Conservation (phyloP, 2,113 vertebrate species). For the Micronisus gabar region DNA sequence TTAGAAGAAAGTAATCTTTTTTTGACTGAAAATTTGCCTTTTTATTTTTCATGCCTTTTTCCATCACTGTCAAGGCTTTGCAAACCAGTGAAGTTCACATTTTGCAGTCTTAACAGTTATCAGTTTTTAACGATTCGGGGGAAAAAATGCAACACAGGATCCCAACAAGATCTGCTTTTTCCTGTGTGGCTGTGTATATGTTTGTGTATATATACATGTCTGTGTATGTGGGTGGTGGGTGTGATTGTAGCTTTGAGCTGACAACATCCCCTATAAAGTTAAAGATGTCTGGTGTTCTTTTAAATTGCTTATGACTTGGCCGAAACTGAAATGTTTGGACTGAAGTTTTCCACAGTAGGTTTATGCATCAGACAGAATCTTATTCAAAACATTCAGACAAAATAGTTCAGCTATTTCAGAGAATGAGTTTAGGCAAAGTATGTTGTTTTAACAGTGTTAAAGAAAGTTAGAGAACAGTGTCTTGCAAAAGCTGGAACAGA, state of each 20-base stretch:
- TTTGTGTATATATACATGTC: neutral
- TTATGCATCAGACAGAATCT: neutral
- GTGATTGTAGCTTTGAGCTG: neutral
- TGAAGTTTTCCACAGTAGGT: neutral
- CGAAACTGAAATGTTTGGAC: neutral
- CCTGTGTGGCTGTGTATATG: neutral
- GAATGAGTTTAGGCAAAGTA: conserved; percentile 14
- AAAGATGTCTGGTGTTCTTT: neutral
- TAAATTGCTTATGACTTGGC: neutral
- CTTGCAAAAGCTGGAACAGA: conserved; percentile 17
- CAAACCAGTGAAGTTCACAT: neutral
- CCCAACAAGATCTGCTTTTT: neutral
- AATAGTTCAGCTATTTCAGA: conserved; percentile 26
- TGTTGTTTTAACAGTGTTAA: conserved; percentile 33
- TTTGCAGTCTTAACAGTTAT: neutral
- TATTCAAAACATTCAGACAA: conserved; percentile 22
- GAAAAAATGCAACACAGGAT: neutral
- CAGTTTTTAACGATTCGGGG: neutral
- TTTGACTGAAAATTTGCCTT: neutral
- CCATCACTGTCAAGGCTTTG: neutral
- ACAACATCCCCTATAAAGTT: neutral
- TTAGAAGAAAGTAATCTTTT: neutral
- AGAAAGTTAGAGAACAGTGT: neutral
- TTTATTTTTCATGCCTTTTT: neutral
- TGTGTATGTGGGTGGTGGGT: neutral